Percentiles rank a stretch among this genome's conserved stretches.
Evolutionary conservation across 2,113 vertebrate species (phyloP).

Genomic region (Lagopus leucura): DNA sequence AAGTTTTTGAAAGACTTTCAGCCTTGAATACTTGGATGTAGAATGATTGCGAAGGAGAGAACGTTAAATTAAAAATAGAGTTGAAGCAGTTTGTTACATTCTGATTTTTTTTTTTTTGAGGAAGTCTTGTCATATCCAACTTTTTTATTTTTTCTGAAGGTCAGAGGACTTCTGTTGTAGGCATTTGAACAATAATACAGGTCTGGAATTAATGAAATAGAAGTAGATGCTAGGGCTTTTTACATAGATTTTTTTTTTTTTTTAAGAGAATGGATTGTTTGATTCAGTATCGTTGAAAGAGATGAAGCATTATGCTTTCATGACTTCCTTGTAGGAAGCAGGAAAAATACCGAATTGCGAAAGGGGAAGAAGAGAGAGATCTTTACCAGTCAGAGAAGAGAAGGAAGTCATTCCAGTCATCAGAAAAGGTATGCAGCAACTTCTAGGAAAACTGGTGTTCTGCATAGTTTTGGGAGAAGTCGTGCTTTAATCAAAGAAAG

Average conservation of each 20-base stretch:
- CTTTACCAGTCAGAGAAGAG: conserved; percentile 85
- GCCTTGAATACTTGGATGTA: neutral
- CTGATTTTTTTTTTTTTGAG: neutral
- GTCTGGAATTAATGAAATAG: neutral
- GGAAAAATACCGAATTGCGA: conserved; percentile 84
- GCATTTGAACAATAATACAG: neutral
- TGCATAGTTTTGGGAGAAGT: neutral
- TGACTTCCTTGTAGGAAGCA: conserved; percentile 79
- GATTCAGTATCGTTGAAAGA: neutral
- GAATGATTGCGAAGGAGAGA: neutral
- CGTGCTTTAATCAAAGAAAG: neutral
- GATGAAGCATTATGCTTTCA: neutral
- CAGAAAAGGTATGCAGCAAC: conserved; percentile 72
- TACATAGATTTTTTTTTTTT: neutral
- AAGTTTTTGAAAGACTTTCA: neutral
- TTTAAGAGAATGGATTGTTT: neutral
- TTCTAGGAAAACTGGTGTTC: neutral
- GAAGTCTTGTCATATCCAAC: neutral
- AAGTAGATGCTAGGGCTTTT: neutral
- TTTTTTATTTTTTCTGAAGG: neutral
- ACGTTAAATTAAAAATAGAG: neutral
- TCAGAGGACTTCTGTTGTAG: neutral
- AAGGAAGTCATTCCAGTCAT: conserved; percentile 78
- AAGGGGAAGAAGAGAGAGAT: conserved; percentile 89
- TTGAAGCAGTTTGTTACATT: neutral